A percentile compares a stretch with the other conserved stretches of the same genome.
phyloP scores from a whole-genome alignment of 1,140 invertebrate species.

The Sycobia sp. region DNA sequence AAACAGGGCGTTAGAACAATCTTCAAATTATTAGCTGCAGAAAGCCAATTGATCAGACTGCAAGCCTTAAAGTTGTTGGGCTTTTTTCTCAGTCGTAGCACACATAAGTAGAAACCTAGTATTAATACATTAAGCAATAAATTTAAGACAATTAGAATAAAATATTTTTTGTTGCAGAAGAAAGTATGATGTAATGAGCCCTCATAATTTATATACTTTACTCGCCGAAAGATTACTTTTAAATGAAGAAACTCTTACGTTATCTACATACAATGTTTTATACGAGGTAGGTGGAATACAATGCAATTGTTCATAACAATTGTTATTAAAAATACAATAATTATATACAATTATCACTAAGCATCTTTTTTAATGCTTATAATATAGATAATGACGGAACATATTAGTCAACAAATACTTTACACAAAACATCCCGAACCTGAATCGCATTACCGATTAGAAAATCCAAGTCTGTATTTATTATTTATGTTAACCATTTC shows the following conservation, averaged over 20 bases:
- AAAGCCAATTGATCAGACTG: conserved; percentile 92
- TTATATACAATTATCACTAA: background rate
- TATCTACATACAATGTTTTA: conserved; percentile 97
- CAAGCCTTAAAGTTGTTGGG: conserved; percentile 94
- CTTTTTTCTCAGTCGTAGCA: conserved; percentile 93
- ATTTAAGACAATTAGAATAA: conserved; percentile 7
- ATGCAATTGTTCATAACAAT: no score
- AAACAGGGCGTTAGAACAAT: conserved; percentile 96
- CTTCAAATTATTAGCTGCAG: conserved; percentile 94
- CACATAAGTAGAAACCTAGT: conserved; percentile 80
- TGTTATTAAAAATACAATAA: conserved; percentile 4
- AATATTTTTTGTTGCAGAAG: conserved; percentile 67
- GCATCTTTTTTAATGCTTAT: background rate
- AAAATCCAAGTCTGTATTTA: conserved; percentile 89
- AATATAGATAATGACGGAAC: conserved; percentile 88
- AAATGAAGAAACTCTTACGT: conserved; percentile 85
- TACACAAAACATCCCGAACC: conserved; percentile 91
- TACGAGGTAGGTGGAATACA: conserved; percentile 89
- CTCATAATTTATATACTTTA: conserved; percentile 96
- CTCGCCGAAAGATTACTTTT: conserved; percentile 89
- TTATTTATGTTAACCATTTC: conserved; percentile 1
- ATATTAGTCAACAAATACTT: conserved; percentile 92
- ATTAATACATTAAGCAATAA: conserved; percentile 3
- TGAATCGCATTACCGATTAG: conserved; percentile 90
- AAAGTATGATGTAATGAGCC: conserved; percentile 98